Conservation (phyloP, 2,113 vertebrate genomes). For the Sclerurus mexicanus region DNA sequence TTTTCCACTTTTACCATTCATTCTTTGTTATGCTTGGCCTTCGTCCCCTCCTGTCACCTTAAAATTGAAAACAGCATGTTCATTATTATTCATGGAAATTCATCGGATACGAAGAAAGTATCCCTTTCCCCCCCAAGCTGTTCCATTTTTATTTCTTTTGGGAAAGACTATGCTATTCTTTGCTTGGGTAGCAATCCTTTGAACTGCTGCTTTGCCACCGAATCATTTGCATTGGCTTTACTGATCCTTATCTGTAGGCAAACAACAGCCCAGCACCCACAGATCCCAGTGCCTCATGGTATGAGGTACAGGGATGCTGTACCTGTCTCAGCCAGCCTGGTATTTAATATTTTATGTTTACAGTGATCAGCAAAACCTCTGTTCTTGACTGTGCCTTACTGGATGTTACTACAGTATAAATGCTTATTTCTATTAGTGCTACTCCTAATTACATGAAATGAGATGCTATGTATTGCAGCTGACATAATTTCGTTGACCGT, state of each 20-base stretch:
- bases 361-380: not conserved
- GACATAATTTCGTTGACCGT: conserved; percentile 46
- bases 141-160: conserved; percentile 27
- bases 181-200: not conserved
- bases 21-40: conserved; percentile 47
- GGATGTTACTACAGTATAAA: not conserved
- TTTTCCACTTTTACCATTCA: conserved; percentile 52
- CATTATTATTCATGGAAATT: conserved; percentile 61
- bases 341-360: not conserved
- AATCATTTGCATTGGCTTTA: not conserved
- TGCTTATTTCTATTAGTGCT: conserved; percentile 36
- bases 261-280: not conserved
- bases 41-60: conserved; percentile 36
- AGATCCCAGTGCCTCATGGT: not conserved
- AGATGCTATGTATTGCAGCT: not conserved
- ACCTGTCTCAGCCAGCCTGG: not conserved
- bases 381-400: not conserved
- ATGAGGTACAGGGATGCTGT: not conserved
- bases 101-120: not conserved
- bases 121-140: not conserved
- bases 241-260: not conserved
- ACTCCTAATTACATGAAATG: conserved; percentile 34
- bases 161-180: not conserved
- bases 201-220: not conserved
- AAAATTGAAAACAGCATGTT: conserved; percentile 54